phyloP scores from a whole-genome alignment of 2,797 vertebrate genomes.

The Gymnothorax reevesii region DNA sequence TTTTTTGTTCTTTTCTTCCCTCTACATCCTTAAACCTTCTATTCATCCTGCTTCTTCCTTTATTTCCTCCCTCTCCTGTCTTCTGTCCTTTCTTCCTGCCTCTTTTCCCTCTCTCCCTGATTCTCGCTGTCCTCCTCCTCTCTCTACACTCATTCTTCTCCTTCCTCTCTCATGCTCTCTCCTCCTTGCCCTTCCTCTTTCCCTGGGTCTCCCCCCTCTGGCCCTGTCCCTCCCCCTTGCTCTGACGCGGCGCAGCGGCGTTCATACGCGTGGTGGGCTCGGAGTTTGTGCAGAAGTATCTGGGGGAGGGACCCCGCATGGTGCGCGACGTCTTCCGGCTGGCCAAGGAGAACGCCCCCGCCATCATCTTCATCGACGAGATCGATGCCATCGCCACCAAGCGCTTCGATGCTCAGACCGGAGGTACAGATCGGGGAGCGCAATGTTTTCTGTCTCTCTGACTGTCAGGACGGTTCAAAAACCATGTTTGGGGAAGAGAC shows the following conservation, averaged over 20 bases:
- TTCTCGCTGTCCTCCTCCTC: too few relatives aligned
- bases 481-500: background rate
- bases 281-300: constrained; percentile 95
- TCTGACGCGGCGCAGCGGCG: constrained; percentile 71
- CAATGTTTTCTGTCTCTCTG: background rate
- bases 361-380: constrained; percentile 97
- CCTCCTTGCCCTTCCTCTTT: too few relatives aligned
- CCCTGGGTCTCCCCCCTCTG: background rate
- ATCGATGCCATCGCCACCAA: constrained; percentile 96
- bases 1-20: too few relatives aligned
- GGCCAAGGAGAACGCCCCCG: constrained; percentile 95
- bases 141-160: too few relatives aligned
- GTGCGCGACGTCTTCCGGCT: constrained; percentile 92
- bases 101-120: too few relatives aligned
- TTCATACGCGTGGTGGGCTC: constrained; percentile 96
- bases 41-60: too few relatives aligned
- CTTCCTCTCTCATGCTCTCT: too few relatives aligned
- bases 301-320: constrained; percentile 93
- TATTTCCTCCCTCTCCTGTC: too few relatives aligned
- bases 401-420: constrained; percentile 92
- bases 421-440: constrained; percentile 66
- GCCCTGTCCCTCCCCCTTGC: background rate
- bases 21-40: too few relatives aligned
- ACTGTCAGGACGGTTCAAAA: background rate
- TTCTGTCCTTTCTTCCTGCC: too few relatives aligned